Base-by-base conservation (phyloP, 2,113 vertebrate genomes). In the Pteronura brasiliensis region DNA sequence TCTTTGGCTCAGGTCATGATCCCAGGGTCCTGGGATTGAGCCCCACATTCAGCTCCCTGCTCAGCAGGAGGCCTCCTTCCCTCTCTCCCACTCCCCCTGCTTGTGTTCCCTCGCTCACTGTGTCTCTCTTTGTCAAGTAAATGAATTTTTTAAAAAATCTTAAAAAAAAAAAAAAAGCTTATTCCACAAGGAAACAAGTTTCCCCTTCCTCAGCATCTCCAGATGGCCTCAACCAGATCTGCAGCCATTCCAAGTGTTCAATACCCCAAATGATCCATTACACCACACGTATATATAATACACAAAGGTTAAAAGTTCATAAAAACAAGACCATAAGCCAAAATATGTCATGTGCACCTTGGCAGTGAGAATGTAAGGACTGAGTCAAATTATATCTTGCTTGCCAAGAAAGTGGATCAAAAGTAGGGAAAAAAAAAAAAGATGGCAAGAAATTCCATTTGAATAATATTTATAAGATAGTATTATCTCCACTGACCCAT, bases 261-360 rank as follows among this genome's bases (percentile, higher is more conserved):
- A 4, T 29, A 85, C n/a, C 65, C 42, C 13, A 94, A 97, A 92
- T 93, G 85, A 82, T 93, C 71, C 65, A 97, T 94, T 96, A 93
- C 12, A 42, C 82, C 82, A 79, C 63, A 61, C 63, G 21, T 12
- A 76, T 74, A 77, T 91, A 82, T 63, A 92, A 91, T 95, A 89
- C 94, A 98, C 83, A 96, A 96, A 96, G 77, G 82, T 83, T 96
- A 92, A 95, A 88, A 86, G 91, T 95, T 95, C 93, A 91, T 31
- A 69, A 96, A 97, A 96, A 88, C 59, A 95, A 69, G 77, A 89
- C 61, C 88, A 97, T 96, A 96, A 96, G 95, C 29, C 76, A 92
- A 89, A 74, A 63, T 55, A 89, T 71, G 42, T 52, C 59, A 23
- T 55, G 27, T 63, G 57, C 11, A 91, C 34, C n/a, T 87, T 93